Evolutionary conservation across 2,888 invertebrate species (phyloP).

Genomic region (Drosophila paramelanica): DNA sequence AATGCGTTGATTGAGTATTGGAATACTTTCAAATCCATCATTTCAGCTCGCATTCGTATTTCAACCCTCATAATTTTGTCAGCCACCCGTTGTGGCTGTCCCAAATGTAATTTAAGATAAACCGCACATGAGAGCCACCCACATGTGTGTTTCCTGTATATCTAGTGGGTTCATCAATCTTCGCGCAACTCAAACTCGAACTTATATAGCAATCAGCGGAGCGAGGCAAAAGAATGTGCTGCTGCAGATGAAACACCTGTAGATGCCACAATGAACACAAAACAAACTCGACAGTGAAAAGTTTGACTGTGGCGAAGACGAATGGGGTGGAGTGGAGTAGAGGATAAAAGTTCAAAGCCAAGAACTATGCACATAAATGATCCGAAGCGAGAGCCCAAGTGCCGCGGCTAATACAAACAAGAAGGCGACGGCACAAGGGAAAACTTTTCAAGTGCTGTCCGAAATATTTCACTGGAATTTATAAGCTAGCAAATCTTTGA

Average conservation of each 20-base stretch:
- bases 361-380: conserved; percentile 75
- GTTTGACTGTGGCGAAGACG: conserved; percentile 13
- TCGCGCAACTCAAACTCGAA: conserved; percentile 36
- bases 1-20: conserved; percentile 50
- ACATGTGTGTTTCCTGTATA: conserved; percentile 26
- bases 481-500: conserved; percentile 72
- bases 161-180: conserved; percentile 68
- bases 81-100: conserved; percentile 22
- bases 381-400: conserved; percentile 48
- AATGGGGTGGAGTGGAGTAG: not conserved
- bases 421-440: conserved; percentile 17
- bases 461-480: conserved; percentile 75
- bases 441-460: conserved; percentile 76
- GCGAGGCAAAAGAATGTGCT: conserved; percentile 8
- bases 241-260: conserved; percentile 59
- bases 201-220: conserved; percentile 48
- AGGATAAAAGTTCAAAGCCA: conserved; percentile 61
- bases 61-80: conserved; percentile 23
- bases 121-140: conserved; percentile 3
- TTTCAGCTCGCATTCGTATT: conserved; percentile 9
- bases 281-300: conserved; percentile 33
- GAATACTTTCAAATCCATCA: conserved; percentile 42
- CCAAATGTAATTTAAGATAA: conserved; percentile 52
- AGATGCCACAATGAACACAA: conserved; percentile 46
- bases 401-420: conserved; percentile 68